Evolutionary conservation across 1,140 invertebrate genomes (phyloP).

Genomic region (Drosophila eugracilis): DNA sequence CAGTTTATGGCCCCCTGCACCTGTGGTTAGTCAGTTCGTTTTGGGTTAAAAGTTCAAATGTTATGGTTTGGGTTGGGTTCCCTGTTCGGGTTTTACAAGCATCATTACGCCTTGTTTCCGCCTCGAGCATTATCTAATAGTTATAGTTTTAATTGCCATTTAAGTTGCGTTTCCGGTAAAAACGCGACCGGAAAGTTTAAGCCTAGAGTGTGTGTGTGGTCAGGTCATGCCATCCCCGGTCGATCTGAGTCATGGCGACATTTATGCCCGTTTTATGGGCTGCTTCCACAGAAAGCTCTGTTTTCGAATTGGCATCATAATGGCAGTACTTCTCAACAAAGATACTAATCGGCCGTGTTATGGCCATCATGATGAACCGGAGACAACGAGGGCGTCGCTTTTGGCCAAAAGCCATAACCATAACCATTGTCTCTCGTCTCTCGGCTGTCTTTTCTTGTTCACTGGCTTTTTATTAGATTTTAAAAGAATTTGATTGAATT

Average conservation of each 20-base stretch:
- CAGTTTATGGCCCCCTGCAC: conserved; percentile 75
- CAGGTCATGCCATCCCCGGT: conserved; percentile 34
- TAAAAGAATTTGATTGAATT: conserved; percentile 59
- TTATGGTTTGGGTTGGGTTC: not conserved
- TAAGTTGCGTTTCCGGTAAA: conserved; percentile 72
- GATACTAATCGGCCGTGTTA: conserved; percentile 75
- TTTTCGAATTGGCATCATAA: conserved; percentile 80
- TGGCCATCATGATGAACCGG: conserved; percentile 43
- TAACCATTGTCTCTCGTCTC: too few species aligned
- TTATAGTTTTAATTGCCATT: conserved; percentile 80
- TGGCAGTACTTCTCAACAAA: conserved; percentile 77
- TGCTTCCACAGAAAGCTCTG: conserved; percentile 72
- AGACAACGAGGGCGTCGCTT: conserved; percentile 57
- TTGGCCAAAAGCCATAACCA: conserved; percentile 70
- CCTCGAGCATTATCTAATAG: conserved; percentile 53
- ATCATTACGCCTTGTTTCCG: conserved; percentile 76
- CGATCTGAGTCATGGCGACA: conserved; percentile 73
- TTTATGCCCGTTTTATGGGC: conserved; percentile 76
- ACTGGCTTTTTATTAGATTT: conserved; percentile 56
- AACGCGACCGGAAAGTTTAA: conserved; percentile 62
- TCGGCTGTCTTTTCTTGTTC: conserved; percentile 21
- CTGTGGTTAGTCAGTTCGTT: conserved; percentile 36
- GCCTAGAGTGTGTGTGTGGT: conserved; percentile 39
- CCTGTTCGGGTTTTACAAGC: conserved; percentile 67
- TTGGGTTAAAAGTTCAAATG: conserved; percentile 66